Conservation (phyloP, 2,888 invertebrate species). For the Polylopha cassiicola region DNA sequence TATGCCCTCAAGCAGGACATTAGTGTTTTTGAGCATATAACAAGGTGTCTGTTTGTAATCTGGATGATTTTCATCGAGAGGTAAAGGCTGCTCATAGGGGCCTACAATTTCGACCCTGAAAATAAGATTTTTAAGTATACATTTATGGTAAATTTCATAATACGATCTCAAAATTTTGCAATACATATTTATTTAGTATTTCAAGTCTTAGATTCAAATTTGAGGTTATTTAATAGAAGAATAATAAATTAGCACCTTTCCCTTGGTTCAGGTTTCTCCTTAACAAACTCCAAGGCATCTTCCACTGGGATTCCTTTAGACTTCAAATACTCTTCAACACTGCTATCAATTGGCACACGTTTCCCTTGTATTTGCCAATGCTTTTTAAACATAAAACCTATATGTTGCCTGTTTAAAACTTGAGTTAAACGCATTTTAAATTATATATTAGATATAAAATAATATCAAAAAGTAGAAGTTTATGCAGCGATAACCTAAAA, state of each 20-base stretch:
- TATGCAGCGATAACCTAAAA: conserved; percentile 15
- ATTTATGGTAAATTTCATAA: not conserved
- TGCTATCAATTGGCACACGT: conserved; percentile 74
- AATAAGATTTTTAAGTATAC: conserved; percentile 25
- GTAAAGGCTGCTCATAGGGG: conserved; percentile 49
- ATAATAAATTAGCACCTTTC: no score
- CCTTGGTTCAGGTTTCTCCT: conserved; percentile 48
- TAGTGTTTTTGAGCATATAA: conserved; percentile 76
- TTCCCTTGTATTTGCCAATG: conserved; percentile 85
- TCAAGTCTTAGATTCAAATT: no score
- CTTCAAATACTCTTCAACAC: conserved; percentile 72
- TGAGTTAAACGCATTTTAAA: conserved; percentile 81
- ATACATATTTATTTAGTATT: no score
- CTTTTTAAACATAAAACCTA: conserved; percentile 83
- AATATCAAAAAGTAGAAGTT: conserved; percentile 2
- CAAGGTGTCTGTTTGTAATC: conserved; percentile 80
- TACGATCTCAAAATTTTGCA: not conserved
- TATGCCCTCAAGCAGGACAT: conserved; percentile 83
- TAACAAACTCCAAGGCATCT: conserved; percentile 79
- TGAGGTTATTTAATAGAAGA: not conserved
- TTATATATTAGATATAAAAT: conserved; percentile 12
- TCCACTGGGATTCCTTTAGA: conserved; percentile 78
- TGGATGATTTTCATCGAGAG: conserved; percentile 79
- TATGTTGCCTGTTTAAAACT: conserved; percentile 80
- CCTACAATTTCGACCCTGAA: conserved; percentile 66